Evolutionary conservation across 1,140 invertebrate species (phyloP).

Genomic region (Cheumatopsyche charites): DNA sequence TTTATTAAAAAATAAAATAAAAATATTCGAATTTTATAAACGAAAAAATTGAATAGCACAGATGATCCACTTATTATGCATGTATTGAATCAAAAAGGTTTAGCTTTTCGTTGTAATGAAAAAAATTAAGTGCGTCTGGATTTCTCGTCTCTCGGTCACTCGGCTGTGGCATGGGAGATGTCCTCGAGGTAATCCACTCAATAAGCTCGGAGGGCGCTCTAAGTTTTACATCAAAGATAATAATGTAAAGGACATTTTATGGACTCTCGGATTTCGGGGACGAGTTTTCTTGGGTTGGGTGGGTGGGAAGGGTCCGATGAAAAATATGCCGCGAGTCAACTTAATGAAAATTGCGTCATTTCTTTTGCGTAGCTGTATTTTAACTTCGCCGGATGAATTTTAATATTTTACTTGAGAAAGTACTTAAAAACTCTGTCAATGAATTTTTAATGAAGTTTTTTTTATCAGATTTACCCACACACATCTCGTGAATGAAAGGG

Average conservation of each 20-base stretch:
- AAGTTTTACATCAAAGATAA: slow-evolving; percentile 27
- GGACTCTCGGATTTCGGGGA: slow-evolving; percentile 17
- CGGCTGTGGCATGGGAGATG: not conserved
- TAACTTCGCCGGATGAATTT: slow-evolving; percentile 20
- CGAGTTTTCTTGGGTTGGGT: not conserved
- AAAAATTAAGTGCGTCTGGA: slow-evolving; percentile 15
- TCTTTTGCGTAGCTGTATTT: slow-evolving; percentile 13
- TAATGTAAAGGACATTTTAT: slow-evolving; percentile 26
- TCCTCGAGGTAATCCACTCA: slow-evolving; percentile 19
- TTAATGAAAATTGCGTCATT: slow-evolving; percentile 25
- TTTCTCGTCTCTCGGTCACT: slow-evolving; percentile 16
- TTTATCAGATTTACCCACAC: not conserved
- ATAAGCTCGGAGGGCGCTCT: slow-evolving; percentile 15
- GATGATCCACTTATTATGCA: too few relatives aligned
- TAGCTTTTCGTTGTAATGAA: too few relatives aligned
- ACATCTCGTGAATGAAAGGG: too few relatives aligned
- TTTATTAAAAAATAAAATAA: too few relatives aligned
- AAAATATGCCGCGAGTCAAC: slow-evolving; percentile 24
- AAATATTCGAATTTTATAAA: too few relatives aligned
- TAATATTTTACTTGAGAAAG: slow-evolving; percentile 6
- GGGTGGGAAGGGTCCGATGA: not conserved
- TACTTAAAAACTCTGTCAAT: slow-evolving; percentile 15
- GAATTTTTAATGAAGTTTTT: slow-evolving; percentile 18
- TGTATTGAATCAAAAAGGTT: too few relatives aligned
- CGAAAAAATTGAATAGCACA: too few relatives aligned